phyloP scores from a whole-genome alignment of 2,113 vertebrate species.

The Callaeas wilsoni region DNA sequence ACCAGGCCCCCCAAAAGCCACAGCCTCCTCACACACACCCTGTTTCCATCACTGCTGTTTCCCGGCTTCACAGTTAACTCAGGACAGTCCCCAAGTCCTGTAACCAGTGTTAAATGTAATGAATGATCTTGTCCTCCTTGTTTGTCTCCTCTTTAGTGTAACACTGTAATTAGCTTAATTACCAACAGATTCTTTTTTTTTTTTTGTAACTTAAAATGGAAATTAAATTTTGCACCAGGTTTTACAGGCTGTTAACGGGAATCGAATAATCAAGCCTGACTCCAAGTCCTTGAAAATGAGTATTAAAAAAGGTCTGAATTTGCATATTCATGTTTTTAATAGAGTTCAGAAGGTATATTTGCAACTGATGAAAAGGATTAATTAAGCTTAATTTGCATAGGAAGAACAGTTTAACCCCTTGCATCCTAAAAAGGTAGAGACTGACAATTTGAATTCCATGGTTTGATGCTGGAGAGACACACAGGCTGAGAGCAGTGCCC shows the following conservation, averaged over 20 bases:
- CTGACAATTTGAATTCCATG: background rate
- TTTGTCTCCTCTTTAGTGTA: conserved; percentile 59
- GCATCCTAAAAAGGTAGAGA: background rate
- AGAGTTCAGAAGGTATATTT: conserved; percentile 80
- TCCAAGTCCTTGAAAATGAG: conserved; percentile 77
- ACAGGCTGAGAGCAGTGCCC: background rate
- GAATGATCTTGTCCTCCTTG: conserved; percentile 56
- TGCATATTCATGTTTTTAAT: conserved; percentile 84
- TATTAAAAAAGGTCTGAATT: conserved; percentile 76
- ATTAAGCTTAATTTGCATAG: conserved; percentile 77
- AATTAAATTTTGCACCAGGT: conserved; percentile 77
- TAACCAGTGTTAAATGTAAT: conserved; percentile 20
- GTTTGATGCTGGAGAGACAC: background rate
- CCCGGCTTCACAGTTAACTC: background rate
- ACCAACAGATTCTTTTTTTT: conserved; percentile 54
- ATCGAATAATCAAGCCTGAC: conserved; percentile 79
- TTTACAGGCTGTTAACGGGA: conserved; percentile 77
- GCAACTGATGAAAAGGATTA: conserved; percentile 79
- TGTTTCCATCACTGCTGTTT: accelerated
- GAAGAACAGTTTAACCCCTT: conserved; percentile 71
- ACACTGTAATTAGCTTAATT: conserved; percentile 71
- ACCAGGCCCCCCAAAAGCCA: background rate
- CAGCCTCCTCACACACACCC: background rate
- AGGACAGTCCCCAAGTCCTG: background rate
- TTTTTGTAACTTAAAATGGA: conserved; percentile 75